These are phyloP conservation scores for Sciurus vulgaris DNA, from an alignment of 2,797 vertebrate species.

Conservation along the genomic window DNA sequence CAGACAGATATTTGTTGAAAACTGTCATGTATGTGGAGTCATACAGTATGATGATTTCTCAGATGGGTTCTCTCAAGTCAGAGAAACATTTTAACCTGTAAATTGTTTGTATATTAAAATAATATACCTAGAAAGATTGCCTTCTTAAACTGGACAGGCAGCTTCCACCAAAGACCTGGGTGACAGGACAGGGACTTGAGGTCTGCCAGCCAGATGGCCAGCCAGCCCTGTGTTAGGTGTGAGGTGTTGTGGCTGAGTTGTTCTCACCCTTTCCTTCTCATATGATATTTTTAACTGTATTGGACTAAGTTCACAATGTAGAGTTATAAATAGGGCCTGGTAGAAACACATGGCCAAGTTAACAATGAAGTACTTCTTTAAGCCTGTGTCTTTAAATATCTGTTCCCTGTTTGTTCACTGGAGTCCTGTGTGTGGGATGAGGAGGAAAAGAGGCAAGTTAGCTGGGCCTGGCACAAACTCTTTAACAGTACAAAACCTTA, in stretches of 20 bases:
- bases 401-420: neutral
- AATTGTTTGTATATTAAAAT: neutral
- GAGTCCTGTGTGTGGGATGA: neutral
- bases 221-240: neutral
- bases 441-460: neutral
- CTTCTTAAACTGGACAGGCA: fast-evolving
- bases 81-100: conserved; percentile 27
- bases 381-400: conserved; percentile 36
- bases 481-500: conserved; percentile 8
- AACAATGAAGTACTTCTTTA: conserved; percentile 44
- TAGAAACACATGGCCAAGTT: neutral
- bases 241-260: neutral
- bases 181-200: neutral
- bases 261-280: neutral
- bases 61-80: neutral
- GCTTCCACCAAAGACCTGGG: neutral
- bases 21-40: neutral
- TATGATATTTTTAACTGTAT: conserved; percentile 53
- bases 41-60: neutral
- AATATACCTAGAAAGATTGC: neutral
- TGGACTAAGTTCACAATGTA: conserved; percentile 33
- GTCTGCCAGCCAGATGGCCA: neutral
- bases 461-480: neutral
- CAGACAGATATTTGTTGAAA: neutral
- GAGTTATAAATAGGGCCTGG: conserved; percentile 61